A percentile compares a stretch with the other conserved stretches of the same genome.
These are phyloP conservation scores for Tribolium freemani DNA, from an alignment of 2,888 invertebrate genomes.

Conservation along the genomic window DNA sequence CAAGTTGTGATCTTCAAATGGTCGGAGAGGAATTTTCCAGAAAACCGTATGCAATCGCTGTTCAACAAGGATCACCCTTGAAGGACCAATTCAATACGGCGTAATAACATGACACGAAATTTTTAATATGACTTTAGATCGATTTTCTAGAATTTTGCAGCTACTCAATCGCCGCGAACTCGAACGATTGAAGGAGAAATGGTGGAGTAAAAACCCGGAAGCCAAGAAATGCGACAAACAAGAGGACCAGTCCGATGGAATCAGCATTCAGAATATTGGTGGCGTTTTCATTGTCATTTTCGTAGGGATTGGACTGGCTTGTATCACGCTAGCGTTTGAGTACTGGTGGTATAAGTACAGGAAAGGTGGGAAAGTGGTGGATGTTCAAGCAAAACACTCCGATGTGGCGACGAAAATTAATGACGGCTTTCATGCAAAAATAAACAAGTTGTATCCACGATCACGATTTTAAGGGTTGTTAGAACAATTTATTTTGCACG, in stretches of 20 bases:
- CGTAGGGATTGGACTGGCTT: constrained; percentile 93
- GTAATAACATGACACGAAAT: constrained; percentile 72
- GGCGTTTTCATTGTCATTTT: constrained; percentile 98
- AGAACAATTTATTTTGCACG: constrained; percentile 2
- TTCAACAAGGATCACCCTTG: constrained; percentile 94
- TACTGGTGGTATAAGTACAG: constrained; percentile 94
- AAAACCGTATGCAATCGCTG: constrained; percentile 97
- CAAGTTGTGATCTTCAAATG: constrained; percentile 89
- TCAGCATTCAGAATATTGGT: constrained; percentile 97
- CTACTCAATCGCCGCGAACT: constrained; percentile 92
- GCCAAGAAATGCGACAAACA: constrained; percentile 85
- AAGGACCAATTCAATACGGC: constrained; percentile 96
- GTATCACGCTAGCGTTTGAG: constrained; percentile 91
- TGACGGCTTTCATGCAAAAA: constrained; percentile 26
- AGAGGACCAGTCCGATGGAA: constrained; percentile 95
- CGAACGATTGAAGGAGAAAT: constrained; percentile 94
- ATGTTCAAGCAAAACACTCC: constrained; percentile 70
- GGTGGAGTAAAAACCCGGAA: constrained; percentile 94
- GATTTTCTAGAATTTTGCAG: constrained; percentile 84
- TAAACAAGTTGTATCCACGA: constrained; percentile 42
- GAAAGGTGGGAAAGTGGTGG: constrained; percentile 73
- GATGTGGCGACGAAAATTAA: constrained; percentile 10
- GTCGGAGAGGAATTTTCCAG: constrained; percentile 98
- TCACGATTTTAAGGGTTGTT: constrained; percentile 36
- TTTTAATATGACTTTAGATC: constrained; percentile 4